Evolutionary conservation across 2,888 invertebrate species (phyloP), one percentile per base, ranked within the genome.

Genomic region (Agrypnus murinus): DNA sequence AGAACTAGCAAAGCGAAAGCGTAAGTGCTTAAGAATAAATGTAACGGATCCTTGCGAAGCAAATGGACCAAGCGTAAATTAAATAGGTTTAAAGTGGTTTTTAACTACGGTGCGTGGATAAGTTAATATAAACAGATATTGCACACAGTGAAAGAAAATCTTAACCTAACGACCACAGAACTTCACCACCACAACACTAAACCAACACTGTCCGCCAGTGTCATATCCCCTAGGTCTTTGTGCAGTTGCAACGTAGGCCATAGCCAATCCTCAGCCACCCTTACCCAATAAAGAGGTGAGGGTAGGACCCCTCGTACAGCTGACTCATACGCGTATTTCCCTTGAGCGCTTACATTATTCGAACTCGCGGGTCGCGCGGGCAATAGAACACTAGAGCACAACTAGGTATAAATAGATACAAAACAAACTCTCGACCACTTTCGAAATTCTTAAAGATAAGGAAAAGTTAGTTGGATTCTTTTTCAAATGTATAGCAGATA

Each of bases 161-260:
- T 65, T 70, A 73, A 73, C 73, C 79, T 81, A 83, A 85, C 85
- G 84, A 85, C 81, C 84, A 85, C 85, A 84, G 82, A 78, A 85
- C 84, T 82, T 80, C 84, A 85, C 84, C 82, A 82, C 79, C 84
- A 85, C 85, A 84, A 84, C 84, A 85, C 83, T 81, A 82, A 84
- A 85, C 83, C 82, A 83, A 84, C 84, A 85, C 84, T 85, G 84
- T 80, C 78, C 77, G 75, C 77, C 77, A 78, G 71, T 80, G 77
- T 76, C 79, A 74, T 79, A 77, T 79, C 78, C 78, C 78, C 78
- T 79, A 80, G 78, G 82, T 82, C 81, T 82, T 82, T 82, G 81
- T 83, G 81, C 82, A 83, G 80, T 82, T 84, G 82, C 82, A 82
- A 78, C 79, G 81, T 80, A 78, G 81, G 65, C 65, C 77, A 78